Evolutionary conservation across 2,888 invertebrate species (phyloP).

Genomic region (Athetis lepigone): DNA sequence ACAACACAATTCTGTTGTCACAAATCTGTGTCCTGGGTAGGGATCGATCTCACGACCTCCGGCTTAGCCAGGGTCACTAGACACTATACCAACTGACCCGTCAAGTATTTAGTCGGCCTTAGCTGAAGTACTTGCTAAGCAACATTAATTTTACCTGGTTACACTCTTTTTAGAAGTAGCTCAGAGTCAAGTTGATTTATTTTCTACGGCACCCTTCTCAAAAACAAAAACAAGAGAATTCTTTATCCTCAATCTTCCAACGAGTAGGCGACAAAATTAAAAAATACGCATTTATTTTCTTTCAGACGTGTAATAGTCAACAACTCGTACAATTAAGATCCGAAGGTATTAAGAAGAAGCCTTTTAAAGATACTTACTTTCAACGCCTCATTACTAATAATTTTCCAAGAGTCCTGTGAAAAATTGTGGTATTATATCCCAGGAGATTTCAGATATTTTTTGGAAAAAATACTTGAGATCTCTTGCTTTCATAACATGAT

Average conservation of each 20-base stretch:
- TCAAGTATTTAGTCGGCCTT: too few relatives aligned
- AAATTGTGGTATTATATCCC: conserved; percentile 60
- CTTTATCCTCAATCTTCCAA: conserved; percentile 1
- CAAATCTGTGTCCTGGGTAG: too few relatives aligned
- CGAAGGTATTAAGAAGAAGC: conserved; percentile 34
- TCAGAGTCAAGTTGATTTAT: background rate
- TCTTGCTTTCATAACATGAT: conserved; percentile 59
- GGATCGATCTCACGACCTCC: too few relatives aligned
- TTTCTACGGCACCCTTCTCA: background rate
- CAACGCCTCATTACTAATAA: conserved; percentile 56
- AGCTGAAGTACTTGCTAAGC: too few relatives aligned
- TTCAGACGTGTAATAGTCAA: conserved; percentile 39
- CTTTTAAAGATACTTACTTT: conserved; percentile 50
- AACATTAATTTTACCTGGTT: too few relatives aligned
- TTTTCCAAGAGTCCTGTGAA: conserved; percentile 57
- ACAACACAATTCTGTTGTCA: too few relatives aligned
- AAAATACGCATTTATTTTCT: conserved; percentile 8
- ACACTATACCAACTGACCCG: too few relatives aligned
- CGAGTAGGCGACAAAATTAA: background rate
- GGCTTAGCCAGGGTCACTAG: too few relatives aligned
- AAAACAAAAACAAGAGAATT: conserved; percentile 1
- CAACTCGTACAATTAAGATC: conserved; percentile 52
- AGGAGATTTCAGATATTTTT: conserved; percentile 36
- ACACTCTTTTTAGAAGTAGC: too few relatives aligned
- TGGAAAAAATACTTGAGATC: too few relatives aligned